A percentile compares a stretch with the other conserved stretches of the same genome.
These are phyloP conservation scores for Mugil cephalus DNA, from an alignment of 2,113 vertebrate species.

Conservation along the genomic window DNA sequence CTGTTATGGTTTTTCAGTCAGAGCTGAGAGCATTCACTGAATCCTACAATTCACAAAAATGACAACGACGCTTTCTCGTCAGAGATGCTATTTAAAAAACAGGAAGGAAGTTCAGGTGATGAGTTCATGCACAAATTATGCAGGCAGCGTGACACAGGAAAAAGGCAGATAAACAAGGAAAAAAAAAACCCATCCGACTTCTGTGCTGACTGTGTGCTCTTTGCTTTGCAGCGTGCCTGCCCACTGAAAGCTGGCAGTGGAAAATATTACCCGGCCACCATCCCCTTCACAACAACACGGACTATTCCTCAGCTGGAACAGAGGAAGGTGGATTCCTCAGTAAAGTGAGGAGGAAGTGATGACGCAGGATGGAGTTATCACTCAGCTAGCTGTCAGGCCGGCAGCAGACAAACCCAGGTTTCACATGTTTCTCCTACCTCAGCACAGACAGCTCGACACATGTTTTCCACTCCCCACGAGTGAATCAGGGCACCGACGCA, in stretches of 20 bases:
- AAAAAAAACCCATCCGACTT: not conserved
- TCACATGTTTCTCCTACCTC: constrained; percentile 67
- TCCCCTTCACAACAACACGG: constrained; percentile 66
- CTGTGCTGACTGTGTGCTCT: constrained; percentile 11
- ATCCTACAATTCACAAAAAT: too few species aligned
- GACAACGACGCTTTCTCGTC: too few species aligned
- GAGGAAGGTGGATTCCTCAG: constrained; percentile 65
- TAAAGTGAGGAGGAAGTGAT: constrained; percentile 78
- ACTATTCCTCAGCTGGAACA: constrained; percentile 45
- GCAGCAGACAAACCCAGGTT: constrained; percentile 60
- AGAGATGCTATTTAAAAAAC: too few species aligned
- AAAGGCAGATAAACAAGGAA: not conserved
- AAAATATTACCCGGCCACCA: constrained; percentile 51
- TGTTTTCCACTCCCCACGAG: constrained; percentile 41
- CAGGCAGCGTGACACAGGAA: not conserved
- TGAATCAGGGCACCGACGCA: constrained; percentile 14
- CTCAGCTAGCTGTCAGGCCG: constrained; percentile 63
- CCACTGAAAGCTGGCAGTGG: constrained; percentile 42
- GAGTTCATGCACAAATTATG: not conserved
- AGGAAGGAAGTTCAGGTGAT: not conserved
- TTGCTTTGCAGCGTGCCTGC: constrained; percentile 37
- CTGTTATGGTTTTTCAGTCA: not conserved
- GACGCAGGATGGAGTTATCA: constrained; percentile 71
- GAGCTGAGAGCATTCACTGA: too few species aligned
- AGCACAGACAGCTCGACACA: constrained; percentile 32